Evolutionary conservation across 2,888 invertebrate genomes (phyloP).

Genomic region (Ethmia dodecea): DNA sequence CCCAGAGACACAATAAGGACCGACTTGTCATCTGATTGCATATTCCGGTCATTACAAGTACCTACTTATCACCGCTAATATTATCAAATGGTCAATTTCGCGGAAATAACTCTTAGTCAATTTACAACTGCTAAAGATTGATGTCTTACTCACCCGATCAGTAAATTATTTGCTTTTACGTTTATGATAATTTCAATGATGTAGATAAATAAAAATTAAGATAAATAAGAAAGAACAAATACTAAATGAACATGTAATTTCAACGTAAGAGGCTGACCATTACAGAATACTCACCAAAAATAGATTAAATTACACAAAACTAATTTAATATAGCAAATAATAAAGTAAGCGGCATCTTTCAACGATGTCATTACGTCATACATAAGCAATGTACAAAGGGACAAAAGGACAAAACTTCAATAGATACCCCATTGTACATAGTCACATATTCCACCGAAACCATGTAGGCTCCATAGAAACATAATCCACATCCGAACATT

Average conservation of each 20-base stretch:
- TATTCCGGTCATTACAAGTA: slow-evolving; percentile 23
- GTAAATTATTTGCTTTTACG: no score
- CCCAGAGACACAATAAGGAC: slow-evolving; percentile 36
- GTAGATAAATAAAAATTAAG: no score
- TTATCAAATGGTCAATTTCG: slow-evolving; percentile 8
- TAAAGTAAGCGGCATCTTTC: slow-evolving; percentile 26
- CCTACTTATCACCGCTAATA: slow-evolving; percentile 14
- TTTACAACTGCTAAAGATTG: no score
- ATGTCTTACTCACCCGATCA: no score
- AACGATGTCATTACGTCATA: slow-evolving; percentile 49
- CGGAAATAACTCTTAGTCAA: slow-evolving; percentile 5
- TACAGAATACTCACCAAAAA: no score
- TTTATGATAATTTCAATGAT: no score
- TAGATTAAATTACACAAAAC: no score
- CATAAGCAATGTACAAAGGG: slow-evolving; percentile 33
- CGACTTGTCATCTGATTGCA: slow-evolving; percentile 22
- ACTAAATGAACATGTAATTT: no score
- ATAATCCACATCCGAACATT: slow-evolving; percentile 73
- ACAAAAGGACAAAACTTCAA: slow-evolving; percentile 56
- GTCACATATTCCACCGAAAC: slow-evolving; percentile 55
- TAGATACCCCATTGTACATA: slow-evolving; percentile 62
- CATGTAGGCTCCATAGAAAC: slow-evolving; percentile 66
- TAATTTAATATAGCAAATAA: background rate
- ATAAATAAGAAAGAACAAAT: no score
- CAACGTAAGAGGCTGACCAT: no score